phyloP scores from a whole-genome alignment of 2,797 vertebrate genomes.

The Craterocephalus amniculus region DNA sequence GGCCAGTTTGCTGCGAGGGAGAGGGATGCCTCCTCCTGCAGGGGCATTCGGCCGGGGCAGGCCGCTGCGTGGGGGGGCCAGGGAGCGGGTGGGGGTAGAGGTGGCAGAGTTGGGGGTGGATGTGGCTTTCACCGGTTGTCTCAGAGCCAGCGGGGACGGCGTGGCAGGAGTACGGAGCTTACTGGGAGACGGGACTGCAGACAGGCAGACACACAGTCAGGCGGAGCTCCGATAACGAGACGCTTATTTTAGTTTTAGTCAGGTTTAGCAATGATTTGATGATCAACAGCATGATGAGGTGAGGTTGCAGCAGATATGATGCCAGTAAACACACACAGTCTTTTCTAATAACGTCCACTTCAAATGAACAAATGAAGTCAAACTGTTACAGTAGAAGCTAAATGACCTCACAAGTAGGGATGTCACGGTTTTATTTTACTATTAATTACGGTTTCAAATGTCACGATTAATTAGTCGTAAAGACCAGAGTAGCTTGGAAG shows the following conservation, averaged over 20 bases:
- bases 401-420: conserved; percentile 5
- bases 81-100: conserved; percentile 88
- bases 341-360: conserved; percentile 28
- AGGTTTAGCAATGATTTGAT: conserved; percentile 24
- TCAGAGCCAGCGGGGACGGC: conserved; percentile 92
- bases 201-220: conserved; percentile 25
- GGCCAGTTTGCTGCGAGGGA: conserved; percentile 97
- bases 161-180: conserved; percentile 93
- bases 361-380: conserved; percentile 37
- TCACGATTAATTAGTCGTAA: background rate
- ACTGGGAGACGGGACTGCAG: conserved; percentile 93
- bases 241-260: conserved; percentile 1
- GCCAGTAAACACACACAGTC: conserved; percentile 6
- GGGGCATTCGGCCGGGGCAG: conserved; percentile 92
- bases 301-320: conserved; percentile 18
- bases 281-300: conserved; percentile 41
- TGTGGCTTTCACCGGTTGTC: conserved; percentile 93
- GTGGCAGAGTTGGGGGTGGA: conserved; percentile 87
- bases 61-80: conserved; percentile 88
- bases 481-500: background rate
- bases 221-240: background rate
- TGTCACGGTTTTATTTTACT: background rate
- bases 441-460: too few relatives aligned
- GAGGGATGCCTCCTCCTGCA: conserved; percentile 88
- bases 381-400: conserved; percentile 15